These are phyloP conservation scores for Virgularia gustaviana DNA, from an alignment of 92 coral and sea anemone genomes.

Conservation along the genomic window DNA sequence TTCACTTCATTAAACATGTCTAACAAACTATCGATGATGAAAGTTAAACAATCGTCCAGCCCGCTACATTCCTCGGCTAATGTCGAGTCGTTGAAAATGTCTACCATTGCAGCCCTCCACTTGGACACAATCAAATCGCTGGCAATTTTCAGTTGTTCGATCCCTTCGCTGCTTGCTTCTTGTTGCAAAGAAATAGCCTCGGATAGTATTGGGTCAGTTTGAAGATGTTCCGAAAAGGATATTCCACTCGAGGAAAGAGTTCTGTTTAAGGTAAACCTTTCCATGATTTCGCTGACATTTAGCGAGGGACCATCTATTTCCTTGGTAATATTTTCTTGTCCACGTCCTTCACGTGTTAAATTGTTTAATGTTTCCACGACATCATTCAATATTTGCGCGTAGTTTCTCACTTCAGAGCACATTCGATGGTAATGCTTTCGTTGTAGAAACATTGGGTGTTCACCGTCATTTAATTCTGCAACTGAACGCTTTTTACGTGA, in stretches of 20 bases:
- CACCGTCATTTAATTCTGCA: not conserved
- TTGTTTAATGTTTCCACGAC: slow-evolving; percentile 46
- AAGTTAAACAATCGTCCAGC: slow-evolving; percentile 60
- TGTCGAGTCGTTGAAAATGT: slow-evolving; percentile 47
- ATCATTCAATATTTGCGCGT: slow-evolving; percentile 51
- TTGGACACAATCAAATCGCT: slow-evolving; percentile 45
- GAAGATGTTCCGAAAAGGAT: slow-evolving; percentile 18
- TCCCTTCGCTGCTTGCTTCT: slow-evolving; percentile 24
- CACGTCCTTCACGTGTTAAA: slow-evolving; percentile 40
- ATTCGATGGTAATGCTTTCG: slow-evolving; percentile 49
- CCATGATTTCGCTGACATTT: slow-evolving; percentile 7
- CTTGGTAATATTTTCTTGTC: not conserved
- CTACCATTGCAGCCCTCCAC: slow-evolving; percentile 72
- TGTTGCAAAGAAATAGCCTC: slow-evolving; percentile 11
- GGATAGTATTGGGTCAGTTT: slow-evolving; percentile 35
- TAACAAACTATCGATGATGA: slow-evolving; percentile 42
- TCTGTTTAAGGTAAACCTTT: slow-evolving; percentile 14
- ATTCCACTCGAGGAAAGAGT: slow-evolving; percentile 38
- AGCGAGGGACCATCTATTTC: not conserved
- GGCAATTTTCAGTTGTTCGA: slow-evolving; percentile 40
- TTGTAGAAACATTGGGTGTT: slow-evolving; percentile 9
- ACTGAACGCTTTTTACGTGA: slow-evolving; percentile 48
- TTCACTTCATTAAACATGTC: slow-evolving; percentile 56
- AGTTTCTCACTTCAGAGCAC: slow-evolving; percentile 61
- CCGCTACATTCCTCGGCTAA: slow-evolving; percentile 54